Base-by-base conservation (phyloP, 1,140 invertebrate genomes). In the Pseudomyrmex pallidus region DNA sequence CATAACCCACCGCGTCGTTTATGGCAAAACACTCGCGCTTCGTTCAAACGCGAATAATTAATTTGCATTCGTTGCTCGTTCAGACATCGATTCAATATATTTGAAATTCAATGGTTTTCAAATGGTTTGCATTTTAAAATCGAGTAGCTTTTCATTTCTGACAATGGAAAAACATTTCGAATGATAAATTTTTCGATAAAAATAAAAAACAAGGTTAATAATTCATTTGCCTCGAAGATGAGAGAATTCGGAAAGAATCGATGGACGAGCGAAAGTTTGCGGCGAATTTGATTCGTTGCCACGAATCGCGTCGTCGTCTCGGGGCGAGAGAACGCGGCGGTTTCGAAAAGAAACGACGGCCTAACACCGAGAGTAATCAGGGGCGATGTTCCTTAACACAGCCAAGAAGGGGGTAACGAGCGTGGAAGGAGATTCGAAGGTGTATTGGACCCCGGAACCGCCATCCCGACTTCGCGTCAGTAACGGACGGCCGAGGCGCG, bases 401-500 rank as follows among this genome's bases (percentile, higher is more conserved):
- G 25, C 61, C 50, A 50, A 15, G 48, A 17, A 25, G 17, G 10
- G 44, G 35, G 57, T 86, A 89, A 87, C 74, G 82, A 85, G 83
- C 73, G 46, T 62, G 70, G 73, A 80, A 80, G 87, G 88, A 82
- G 74, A 78, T 59, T 66, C 22, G 44, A 56, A 20, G 57, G 22
- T 73, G 35, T 87, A 87, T 87, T 74, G 73, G 22, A 1, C 7
- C 46, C 46, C 44, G 10, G 46, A 13, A n/a, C 66, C 17, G 50
- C 85, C 57, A 66, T 54, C 64, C 78, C 35, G 78, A 61, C 59
- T 78, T 83, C 82, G 80, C 86, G 83, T 82, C 83, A 59, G 78
- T 64, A 84, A 84, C 84, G 64, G 82, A 80, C 67, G 82, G 87
- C 62, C 85, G 84, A 84, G 85, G 57, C 84, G 85, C 86, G 87